Evolutionary conservation across 2,113 vertebrate species (phyloP), one percentile per base, ranked within the genome.

Genomic region (Antidorcas marsupialis): DNA sequence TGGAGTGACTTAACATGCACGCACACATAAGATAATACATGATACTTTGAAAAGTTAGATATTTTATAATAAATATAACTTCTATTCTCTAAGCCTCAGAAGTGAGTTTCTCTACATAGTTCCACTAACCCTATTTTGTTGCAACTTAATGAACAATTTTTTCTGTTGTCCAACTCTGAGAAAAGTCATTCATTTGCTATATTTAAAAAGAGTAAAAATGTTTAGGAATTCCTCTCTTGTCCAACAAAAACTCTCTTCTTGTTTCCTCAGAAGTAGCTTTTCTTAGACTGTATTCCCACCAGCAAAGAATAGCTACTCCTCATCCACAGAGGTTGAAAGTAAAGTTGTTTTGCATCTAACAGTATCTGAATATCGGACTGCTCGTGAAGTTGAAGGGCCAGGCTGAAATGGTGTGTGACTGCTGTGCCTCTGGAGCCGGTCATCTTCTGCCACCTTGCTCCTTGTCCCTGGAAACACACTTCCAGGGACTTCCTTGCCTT

Each of bases 241-340:
- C 50, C 50, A 89, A 53, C 28, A 76, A 60, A 95, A 97, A 85
- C 27, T 11, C 4, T 23, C 43, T 33, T 47, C 13, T 47, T 85
- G 16, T 81, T 90, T 96, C 90, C 47, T 52, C 84, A 59, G 74
- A 94, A 87, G 47, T n/a, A 55, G 45, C 17, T 86, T 87, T 87
- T 25, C 67, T 64, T 47, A 76, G 30, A 30, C 36, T 91, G 25
- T 33, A 30, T 81, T 76, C 57, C 71, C 43, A 52, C 8, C 33
- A 87, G 36, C 23, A 64, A 86, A 64, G 30, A 43, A 60, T 52
- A 55, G 43, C 25, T 59, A 1, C 67, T 89, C 13, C 78, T 62
- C 27, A 84, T 43, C 4, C 33, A 59, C 0, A 39, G 64, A 76
- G 27, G 45, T 57, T 39, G 64, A n/a, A 92, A 88, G 60, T 82